phyloP scores from a whole-genome alignment of 2,888 invertebrate genomes.

The Callimorpha dominula region DNA sequence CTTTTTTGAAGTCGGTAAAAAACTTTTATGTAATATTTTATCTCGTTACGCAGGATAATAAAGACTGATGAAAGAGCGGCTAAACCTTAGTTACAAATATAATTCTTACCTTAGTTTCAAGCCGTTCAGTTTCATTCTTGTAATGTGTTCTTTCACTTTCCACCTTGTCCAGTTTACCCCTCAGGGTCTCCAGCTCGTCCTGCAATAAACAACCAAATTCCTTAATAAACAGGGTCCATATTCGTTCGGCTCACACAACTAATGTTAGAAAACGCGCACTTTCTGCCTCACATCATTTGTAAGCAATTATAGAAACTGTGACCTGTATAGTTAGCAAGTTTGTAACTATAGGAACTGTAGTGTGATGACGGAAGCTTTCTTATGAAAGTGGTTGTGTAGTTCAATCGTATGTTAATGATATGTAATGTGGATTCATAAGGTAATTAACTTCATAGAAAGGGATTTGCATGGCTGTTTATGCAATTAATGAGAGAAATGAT shows the following conservation, averaged over 20 bases:
- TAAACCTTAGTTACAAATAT: not conserved
- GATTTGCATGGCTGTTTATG: not conserved
- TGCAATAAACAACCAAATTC: slow-evolving; percentile 73
- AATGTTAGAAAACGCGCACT: slow-evolving; percentile 36
- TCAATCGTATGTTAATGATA: not conserved
- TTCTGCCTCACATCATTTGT: slow-evolving; percentile 43
- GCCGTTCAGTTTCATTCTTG: slow-evolving; percentile 95
- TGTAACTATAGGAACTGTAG: slow-evolving; percentile 14
- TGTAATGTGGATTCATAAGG: not conserved
- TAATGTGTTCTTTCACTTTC: slow-evolving; percentile 94
- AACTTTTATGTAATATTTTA: too few species aligned
- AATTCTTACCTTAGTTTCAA: slow-evolving; percentile 94
- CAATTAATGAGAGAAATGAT: not conserved
- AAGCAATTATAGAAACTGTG: slow-evolving; percentile 43
- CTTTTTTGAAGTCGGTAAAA: too few species aligned
- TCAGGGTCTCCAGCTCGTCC: slow-evolving; percentile 95
- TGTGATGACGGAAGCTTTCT: slow-evolving; percentile 1
- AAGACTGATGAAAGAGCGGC: too few species aligned
- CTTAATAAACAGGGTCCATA: slow-evolving; percentile 2
- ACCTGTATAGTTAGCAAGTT: slow-evolving; percentile 34
- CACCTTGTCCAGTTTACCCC: slow-evolving; percentile 93
- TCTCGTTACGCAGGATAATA: not conserved
- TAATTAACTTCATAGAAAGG: not conserved
- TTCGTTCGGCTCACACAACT: not conserved
- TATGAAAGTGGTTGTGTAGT: slow-evolving; percentile 4